Base-by-base conservation (phyloP, 2,113 vertebrate species). In the Merops nubicus region DNA sequence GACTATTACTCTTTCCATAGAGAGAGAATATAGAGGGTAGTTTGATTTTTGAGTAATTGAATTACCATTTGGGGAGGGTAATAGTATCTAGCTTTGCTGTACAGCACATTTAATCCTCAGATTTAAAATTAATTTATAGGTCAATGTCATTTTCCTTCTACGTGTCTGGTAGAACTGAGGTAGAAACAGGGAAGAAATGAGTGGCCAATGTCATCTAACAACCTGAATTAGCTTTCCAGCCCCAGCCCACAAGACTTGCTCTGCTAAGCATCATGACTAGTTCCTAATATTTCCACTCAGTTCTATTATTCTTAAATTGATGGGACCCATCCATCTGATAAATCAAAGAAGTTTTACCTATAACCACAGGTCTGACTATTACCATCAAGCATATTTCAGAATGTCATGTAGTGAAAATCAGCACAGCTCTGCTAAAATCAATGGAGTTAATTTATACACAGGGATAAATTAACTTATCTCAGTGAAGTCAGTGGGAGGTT, bases 1-100 rank as follows among this genome's bases (percentile, higher is more conserved):
- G 75, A 95, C 48, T 89, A 85, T 60, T 89, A 74, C 40, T 79
- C 89, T 88, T 94, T 75, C 79, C 63, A 63, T 33, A 34, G 33
- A 31, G 59, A 70, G 48, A 68, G 51, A 88, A 63, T 78, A 67
- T 14, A 76, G 51, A 94, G 34, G 28, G 43, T 42, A 60, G 51
- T 89, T 92, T 90, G 78, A 73, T 60, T 79, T 69, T 34, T 75
- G 36, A 74, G 63, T 88, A 81, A 93, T 84, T 84, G 51, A 96
- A 86, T 88, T 91, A 65, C 70, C 83, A 33, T 81, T 89, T 69
- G 8, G 47, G 67, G 33, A 38, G 13, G 15, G 19, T 42, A 86
- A 59, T 85, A 62, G 77, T 19, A 81, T 6, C 36, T 84, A 72
- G 33, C 69, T 93, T 40, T 68, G 45, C 68, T 53, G 56, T 69